phyloP scores from a whole-genome alignment of 1,140 invertebrate genomes.

The Uloborus diversus region DNA sequence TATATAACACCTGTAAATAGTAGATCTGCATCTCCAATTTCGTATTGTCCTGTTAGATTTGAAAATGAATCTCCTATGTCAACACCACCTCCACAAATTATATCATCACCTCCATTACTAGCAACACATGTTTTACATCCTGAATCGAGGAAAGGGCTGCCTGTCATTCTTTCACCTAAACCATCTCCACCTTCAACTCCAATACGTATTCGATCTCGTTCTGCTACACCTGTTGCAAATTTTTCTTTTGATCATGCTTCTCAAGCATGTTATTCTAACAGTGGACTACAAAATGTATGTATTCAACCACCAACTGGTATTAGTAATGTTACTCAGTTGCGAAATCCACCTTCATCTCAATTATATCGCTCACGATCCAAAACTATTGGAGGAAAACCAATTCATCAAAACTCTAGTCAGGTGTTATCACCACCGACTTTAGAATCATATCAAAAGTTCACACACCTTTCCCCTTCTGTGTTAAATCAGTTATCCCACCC shows the following conservation, averaged over 20 bases:
- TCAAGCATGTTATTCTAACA: constrained; percentile 4
- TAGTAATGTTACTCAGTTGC: background rate
- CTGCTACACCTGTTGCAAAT: constrained; percentile 10
- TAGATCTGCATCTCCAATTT: constrained; percentile 35
- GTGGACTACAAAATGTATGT: background rate
- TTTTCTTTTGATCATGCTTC: background rate
- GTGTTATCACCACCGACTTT: background rate
- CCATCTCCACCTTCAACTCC: constrained; percentile 26
- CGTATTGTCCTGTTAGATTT: constrained; percentile 4
- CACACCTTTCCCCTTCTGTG: constrained; percentile 9
- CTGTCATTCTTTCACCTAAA: constrained; percentile 25
- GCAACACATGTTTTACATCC: constrained; percentile 16
- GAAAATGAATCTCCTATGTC: constrained; percentile 25
- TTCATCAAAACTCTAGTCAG: background rate
- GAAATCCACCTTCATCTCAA: background rate
- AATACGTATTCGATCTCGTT: constrained; percentile 9
- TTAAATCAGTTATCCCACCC: constrained; percentile 13
- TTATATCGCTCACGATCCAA: constrained; percentile 25
- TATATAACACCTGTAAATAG: constrained; percentile 31
- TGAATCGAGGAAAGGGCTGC: constrained; percentile 15
- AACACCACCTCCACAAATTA: constrained; percentile 40
- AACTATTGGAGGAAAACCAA: constrained; percentile 27
- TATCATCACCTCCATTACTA: constrained; percentile 31
- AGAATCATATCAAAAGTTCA: background rate
- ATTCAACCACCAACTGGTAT: constrained; percentile 4